phyloP scores from a whole-genome alignment of 2,888 invertebrate species.

The Helicoverpa assulta region DNA sequence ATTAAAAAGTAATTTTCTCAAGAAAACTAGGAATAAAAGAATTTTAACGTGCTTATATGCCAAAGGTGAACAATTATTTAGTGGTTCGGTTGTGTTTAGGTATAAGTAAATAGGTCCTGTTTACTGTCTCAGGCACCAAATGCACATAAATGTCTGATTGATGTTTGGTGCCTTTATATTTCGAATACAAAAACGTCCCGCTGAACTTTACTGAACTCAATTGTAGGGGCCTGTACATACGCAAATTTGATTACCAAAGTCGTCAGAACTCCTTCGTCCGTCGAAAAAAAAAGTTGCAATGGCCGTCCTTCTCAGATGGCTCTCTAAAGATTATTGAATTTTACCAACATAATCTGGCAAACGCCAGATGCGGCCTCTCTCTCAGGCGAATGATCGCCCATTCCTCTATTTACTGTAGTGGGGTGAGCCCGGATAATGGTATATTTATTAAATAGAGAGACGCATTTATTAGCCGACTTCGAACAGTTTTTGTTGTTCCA shows the following conservation, averaged over 20 bases:
- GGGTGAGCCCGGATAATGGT: constrained; percentile 73
- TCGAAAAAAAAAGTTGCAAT: constrained; percentile 76
- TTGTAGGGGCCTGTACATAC: constrained; percentile 64
- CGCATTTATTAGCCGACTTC: constrained; percentile 67
- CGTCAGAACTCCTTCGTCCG: constrained; percentile 64
- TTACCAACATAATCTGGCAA: constrained; percentile 83
- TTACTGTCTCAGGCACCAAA: constrained; percentile 32
- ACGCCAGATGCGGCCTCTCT: constrained; percentile 81
- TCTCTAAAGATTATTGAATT: constrained; percentile 85
- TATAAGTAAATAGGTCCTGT: too few relatives aligned
- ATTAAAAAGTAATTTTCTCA: neutral
- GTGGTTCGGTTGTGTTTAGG: too few relatives aligned
- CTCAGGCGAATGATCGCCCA: constrained; percentile 80
- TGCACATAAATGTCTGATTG: constrained; percentile 45
- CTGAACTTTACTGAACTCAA: constrained; percentile 56
- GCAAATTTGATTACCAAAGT: constrained; percentile 72
- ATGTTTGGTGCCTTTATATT: constrained; percentile 58
- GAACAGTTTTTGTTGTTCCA: constrained; percentile 62
- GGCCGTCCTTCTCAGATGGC: constrained; percentile 80
- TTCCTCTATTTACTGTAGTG: constrained; percentile 78
- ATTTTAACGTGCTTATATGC: constrained; percentile 16
- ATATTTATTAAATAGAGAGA: constrained; percentile 79
- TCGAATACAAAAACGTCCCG: constrained; percentile 62
- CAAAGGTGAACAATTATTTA: too few relatives aligned
- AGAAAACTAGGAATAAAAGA: neutral